Conservation (phyloP, 2,888 invertebrate genomes). For the Lasioglossum zephyrum region DNA sequence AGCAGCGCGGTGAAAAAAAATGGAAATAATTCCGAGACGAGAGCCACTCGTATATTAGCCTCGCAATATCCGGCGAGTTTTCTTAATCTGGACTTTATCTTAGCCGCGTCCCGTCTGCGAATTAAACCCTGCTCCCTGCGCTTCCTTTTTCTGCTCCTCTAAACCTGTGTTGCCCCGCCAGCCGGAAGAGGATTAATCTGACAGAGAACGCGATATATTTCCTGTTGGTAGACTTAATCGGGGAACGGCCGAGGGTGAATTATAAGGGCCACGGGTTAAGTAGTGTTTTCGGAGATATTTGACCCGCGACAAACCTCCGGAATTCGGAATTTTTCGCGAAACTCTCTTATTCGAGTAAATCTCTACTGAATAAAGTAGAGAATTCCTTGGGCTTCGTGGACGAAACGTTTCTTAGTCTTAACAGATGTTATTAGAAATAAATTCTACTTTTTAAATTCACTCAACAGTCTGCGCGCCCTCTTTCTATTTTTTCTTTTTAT, state of each 20-base stretch:
- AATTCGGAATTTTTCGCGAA: background rate
- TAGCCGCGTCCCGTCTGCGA: slow-evolving; percentile 26
- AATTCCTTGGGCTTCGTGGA: background rate
- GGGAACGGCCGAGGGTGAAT: background rate
- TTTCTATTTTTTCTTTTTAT: too few relatives aligned
- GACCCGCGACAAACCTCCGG: background rate
- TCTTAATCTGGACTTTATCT: slow-evolving; percentile 39
- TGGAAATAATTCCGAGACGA: slow-evolving; percentile 32
- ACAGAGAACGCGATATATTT: slow-evolving; percentile 12
- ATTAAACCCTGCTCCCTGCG: slow-evolving; percentile 21
- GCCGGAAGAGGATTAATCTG: slow-evolving; percentile 22
- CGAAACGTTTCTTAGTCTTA: background rate
- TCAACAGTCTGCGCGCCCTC: too few relatives aligned
- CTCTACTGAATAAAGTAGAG: background rate
- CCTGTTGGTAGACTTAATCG: slow-evolving; percentile 10
- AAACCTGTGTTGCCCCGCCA: slow-evolving; percentile 2
- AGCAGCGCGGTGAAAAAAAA: slow-evolving; percentile 4
- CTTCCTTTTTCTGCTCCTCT: slow-evolving; percentile 6
- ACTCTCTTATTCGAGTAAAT: background rate
- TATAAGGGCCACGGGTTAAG: slow-evolving; percentile 6
- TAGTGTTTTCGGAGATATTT: background rate
- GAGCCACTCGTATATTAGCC: slow-evolving; percentile 20
- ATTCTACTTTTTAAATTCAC: too few relatives aligned
- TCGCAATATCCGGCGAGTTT: slow-evolving; percentile 27
- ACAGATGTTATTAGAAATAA: too few relatives aligned